Evolutionary conservation across 2,797 vertebrate genomes (phyloP).

Genomic region (Gastrophryne carolinensis): DNA sequence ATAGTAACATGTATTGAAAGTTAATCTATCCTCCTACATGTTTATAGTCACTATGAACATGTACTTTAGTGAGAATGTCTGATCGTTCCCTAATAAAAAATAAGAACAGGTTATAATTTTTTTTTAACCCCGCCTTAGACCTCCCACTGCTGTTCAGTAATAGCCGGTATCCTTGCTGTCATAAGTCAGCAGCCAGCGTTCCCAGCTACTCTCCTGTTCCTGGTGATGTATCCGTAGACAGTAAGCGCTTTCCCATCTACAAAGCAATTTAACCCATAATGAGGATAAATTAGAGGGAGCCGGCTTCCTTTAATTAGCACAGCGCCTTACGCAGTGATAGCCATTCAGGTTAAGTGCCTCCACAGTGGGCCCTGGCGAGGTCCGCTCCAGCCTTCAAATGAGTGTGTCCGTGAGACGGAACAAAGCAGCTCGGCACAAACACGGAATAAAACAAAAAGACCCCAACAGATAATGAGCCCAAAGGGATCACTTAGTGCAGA

Average conservation of each 20-base stretch:
- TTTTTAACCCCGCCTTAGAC: neutral
- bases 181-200: neutral
- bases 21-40: no score
- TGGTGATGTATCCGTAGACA: neutral
- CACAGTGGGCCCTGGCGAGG: neutral
- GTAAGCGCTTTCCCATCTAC: neutral
- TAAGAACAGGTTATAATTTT: no score
- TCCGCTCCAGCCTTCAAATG: neutral
- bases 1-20: no score
- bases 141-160: neutral
- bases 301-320: neutral
- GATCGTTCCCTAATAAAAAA: no score
- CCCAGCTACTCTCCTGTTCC: neutral
- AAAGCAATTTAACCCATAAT: neutral
- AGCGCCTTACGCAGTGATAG: neutral
- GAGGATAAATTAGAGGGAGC: neutral
- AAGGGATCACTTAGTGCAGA: slow-evolving; percentile 8
- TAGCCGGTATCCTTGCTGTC: neutral
- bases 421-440: neutral
- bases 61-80: no score
- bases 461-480: slow-evolving; percentile 22
- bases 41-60: no score
- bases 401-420: slow-evolving; percentile 11
- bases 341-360: slow-evolving; percentile 23
- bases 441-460: neutral